Base-by-base conservation (phyloP, 1,140 invertebrate genomes). In the Adelges cooleyi region DNA sequence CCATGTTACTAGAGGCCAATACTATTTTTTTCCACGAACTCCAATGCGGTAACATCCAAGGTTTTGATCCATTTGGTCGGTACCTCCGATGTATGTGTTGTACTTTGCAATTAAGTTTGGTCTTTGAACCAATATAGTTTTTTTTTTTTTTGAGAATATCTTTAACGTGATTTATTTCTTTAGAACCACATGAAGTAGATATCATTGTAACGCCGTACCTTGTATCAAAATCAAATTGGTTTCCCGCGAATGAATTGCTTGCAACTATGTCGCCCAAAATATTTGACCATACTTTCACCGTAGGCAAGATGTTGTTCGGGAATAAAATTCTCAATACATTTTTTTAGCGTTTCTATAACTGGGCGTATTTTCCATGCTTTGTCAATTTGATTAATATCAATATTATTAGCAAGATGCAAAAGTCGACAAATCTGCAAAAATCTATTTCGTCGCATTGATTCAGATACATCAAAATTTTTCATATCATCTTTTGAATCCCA, bases 1-100 rank as follows among this genome's bases (percentile, higher is more conserved):
- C 66, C 54, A 66, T 23, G 68, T 69, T 11, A 70, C 36, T 4
- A 70, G 33, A 29, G 66, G 53, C 53, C 67, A 70, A 48, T 67
- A 70, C 67, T 69, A 71, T 65, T 71, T 71, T 59, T 70, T 70
- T 17, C 66, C 66, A 15, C 52, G 50, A 36, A 70, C 68, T 23
- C 42, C n/a, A 23, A 70, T 69, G 2, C 69, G 22, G 29, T 70
- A 69, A 22, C 52, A 52, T 29, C 54, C 68, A 22, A 70, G 29
- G 36, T 51, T 66, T 54, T 69, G 66, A 68, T 71, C 66, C 23
- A 68, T 67, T 22, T 59, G 52, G 48, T 71, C 69, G 5, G 69
- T 68, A 1, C 69, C 69, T 27, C 56, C 25, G 38, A 62, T 62
- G 17, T 44, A 62, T 3, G 22, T 40, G 20, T 56, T 56, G 13